Conservation (phyloP, 2,113 vertebrate species). For the Clarias batrachus region DNA sequence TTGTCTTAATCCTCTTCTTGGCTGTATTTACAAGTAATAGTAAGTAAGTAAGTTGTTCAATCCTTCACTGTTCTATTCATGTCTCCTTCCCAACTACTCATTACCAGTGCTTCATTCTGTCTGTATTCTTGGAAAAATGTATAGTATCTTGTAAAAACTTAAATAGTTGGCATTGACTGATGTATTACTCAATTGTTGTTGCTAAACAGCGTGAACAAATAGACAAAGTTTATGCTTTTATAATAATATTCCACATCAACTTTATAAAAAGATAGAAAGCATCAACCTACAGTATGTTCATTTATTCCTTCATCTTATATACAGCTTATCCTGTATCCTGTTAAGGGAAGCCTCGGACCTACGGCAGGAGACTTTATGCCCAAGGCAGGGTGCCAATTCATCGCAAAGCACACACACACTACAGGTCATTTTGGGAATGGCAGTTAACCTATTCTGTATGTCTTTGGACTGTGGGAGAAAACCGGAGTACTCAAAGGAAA, state of each 20-base stretch:
- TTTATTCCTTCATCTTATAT: no score
- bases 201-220: background rate
- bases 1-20: background rate
- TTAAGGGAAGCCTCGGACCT: no score
- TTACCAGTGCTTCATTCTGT: background rate
- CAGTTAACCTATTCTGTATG: no score
- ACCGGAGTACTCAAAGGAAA: no score
- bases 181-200: background rate
- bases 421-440: no score
- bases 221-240: background rate
- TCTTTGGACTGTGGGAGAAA: no score
- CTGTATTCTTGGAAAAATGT: background rate
- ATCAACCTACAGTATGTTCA: background rate
- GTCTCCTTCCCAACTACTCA: background rate
- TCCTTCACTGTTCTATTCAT: background rate
- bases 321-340: no score
- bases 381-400: no score
- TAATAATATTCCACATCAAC: background rate
- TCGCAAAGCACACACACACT: no score
- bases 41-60: background rate
- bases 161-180: background rate
- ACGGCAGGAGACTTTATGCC: no score
- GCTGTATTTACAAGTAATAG: background rate
- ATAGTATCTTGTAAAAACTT: background rate
- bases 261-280: background rate